phyloP scores from a whole-genome alignment of 2,888 invertebrate species.

The Arrhopalites spinosus region DNA sequence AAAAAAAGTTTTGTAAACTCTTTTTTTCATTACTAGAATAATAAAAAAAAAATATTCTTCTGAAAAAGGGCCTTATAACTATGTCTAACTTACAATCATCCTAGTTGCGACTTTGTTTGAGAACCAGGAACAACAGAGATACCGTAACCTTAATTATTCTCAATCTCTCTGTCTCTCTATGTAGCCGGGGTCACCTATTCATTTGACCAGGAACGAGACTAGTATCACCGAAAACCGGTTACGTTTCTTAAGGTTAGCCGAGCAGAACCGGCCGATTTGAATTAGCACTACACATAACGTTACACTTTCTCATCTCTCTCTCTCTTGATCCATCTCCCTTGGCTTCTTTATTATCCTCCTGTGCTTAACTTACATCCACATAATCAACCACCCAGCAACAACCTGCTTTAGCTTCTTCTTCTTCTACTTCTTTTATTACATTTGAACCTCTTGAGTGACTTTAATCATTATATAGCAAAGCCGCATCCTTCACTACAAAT shows the following conservation, averaged over 20 bases:
- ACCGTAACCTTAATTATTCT: conserved; percentile 37
- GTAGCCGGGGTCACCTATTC: conserved; percentile 31
- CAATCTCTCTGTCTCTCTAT: background rate
- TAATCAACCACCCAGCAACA: conserved; percentile 31
- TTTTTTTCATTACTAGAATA: no score
- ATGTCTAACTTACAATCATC: background rate
- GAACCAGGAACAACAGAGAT: conserved; percentile 32
- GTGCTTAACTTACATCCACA: conserved; percentile 1
- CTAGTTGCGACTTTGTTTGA: background rate
- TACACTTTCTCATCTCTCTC: conserved; percentile 28
- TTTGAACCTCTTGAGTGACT: conserved; percentile 1
- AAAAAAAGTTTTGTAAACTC: no score
- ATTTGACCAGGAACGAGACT: conserved; percentile 29
- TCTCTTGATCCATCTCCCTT: background rate
- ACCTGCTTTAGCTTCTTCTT: conserved; percentile 20
- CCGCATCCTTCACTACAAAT: no score
- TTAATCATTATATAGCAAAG: background rate
- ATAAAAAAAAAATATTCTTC: no score
- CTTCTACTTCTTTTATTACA: conserved; percentile 29
- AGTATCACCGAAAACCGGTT: conserved; percentile 37
- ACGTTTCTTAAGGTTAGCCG: conserved; percentile 33
- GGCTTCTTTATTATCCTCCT: conserved; percentile 13
- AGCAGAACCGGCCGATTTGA: conserved; percentile 35
- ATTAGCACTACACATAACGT: conserved; percentile 30
- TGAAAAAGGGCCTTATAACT: no score